Conservation (phyloP, 2,797 vertebrate genomes). For the Xerus rutilus region DNA sequence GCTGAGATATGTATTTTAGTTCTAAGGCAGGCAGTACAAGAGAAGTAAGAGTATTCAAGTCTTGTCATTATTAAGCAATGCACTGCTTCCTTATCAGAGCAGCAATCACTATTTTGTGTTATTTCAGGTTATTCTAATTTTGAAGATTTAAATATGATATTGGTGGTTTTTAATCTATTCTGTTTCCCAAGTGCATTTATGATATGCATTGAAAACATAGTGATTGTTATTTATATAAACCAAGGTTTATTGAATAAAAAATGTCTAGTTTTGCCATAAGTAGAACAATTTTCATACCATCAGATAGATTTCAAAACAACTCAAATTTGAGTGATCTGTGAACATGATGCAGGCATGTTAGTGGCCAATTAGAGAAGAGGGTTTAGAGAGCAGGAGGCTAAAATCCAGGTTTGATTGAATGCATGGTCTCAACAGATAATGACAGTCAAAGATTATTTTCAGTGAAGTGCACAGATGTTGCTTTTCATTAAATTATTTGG, state of each 20-base stretch:
- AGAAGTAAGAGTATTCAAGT: no score
- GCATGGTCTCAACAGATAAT: neutral
- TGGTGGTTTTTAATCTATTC: no score
- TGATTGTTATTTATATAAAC: neutral
- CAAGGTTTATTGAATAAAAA: neutral
- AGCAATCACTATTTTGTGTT: no score
- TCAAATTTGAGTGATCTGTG: neutral
- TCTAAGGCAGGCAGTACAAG: no score
- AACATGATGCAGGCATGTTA: neutral
- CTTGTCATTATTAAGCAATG: no score
- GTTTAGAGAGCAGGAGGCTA: neutral
- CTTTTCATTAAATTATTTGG: neutral
- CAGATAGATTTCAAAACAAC: neutral
- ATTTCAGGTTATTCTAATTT: no score
- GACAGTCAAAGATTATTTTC: neutral
- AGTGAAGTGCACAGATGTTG: neutral
- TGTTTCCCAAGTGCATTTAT: no score
- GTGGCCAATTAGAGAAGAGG: neutral
- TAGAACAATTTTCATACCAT: neutral
- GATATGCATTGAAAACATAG: no score
- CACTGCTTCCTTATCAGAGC: no score
- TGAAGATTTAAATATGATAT: no score
- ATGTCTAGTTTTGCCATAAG: neutral
- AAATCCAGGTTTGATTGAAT: neutral
- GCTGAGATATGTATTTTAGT: no score